These are phyloP conservation scores for Leucoraja erinaceus DNA, from an alignment of 2,113 vertebrate species.

Conservation along the genomic window DNA sequence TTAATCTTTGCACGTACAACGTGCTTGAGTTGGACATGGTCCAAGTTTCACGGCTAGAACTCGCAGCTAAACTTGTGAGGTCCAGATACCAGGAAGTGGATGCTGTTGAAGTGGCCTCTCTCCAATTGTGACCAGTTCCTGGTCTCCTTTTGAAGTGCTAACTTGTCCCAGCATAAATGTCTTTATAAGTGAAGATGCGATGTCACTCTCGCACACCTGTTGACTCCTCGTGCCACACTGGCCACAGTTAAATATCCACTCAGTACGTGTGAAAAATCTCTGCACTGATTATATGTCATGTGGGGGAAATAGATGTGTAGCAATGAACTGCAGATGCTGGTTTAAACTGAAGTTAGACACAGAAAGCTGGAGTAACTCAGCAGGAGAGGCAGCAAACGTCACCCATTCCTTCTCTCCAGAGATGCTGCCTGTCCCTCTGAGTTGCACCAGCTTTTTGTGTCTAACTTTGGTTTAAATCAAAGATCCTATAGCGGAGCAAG, in stretches of 20 bases:
- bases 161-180: not conserved
- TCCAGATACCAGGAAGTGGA: slow-evolving; percentile 32
- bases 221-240: not conserved
- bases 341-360: too few relatives aligned
- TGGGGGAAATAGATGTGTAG: not conserved
- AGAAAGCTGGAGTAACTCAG: too few relatives aligned
- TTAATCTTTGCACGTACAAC: slow-evolving; percentile 53
- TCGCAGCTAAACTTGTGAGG: slow-evolving; percentile 32
- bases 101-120: slow-evolving; percentile 13
- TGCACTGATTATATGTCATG: slow-evolving; percentile 27
- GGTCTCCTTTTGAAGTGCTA: slow-evolving; percentile 36
- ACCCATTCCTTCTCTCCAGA: too few relatives aligned
- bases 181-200: slow-evolving; percentile 12
- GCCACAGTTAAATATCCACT: slow-evolving; percentile 10
- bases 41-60: slow-evolving; percentile 45
- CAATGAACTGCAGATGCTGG: too few relatives aligned
- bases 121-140: slow-evolving; percentile 50
- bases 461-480: too few relatives aligned
- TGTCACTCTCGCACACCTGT: slow-evolving; percentile 36
- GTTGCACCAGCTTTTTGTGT: too few relatives aligned
- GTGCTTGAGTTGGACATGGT: slow-evolving; percentile 52
- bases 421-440: too few relatives aligned
- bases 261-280: slow-evolving; percentile 16
- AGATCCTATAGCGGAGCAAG: too few relatives aligned
- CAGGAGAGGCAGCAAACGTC: too few relatives aligned